Evolutionary conservation across 2,888 invertebrate species (phyloP).

Genomic region (Diarsia mendica): DNA sequence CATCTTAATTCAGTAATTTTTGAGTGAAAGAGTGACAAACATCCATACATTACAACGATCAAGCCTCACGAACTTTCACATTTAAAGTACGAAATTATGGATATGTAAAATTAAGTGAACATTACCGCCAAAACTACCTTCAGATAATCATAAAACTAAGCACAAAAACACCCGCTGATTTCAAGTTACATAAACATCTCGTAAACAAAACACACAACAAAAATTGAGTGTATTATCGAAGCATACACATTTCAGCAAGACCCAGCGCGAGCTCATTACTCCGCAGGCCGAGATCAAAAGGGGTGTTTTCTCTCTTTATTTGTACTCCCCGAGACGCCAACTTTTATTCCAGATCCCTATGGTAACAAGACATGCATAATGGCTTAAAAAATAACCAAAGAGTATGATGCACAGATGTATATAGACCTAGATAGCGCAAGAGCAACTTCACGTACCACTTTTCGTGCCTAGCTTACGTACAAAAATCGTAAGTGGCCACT

Average conservation of each 20-base stretch:
- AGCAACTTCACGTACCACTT: too few relatives aligned
- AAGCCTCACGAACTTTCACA: background rate
- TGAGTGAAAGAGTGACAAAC: background rate
- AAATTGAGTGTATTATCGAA: constrained; percentile 62
- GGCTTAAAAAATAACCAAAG: constrained; percentile 58
- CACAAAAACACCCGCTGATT: constrained; percentile 5
- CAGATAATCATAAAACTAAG: background rate
- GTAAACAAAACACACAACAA: constrained; percentile 42
- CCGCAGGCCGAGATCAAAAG: constrained; percentile 72
- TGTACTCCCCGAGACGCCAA: constrained; percentile 66
- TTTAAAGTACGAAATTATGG: background rate
- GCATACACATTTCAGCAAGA: constrained; percentile 44
- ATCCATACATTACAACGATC: background rate
- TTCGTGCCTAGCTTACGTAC: too few relatives aligned
- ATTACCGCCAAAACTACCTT: background rate
- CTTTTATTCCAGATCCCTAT: constrained; percentile 58
- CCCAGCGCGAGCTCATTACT: constrained; percentile 74
- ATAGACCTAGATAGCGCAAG: too few relatives aligned
- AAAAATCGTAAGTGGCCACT: too few relatives aligned
- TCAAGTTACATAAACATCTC: constrained; percentile 19
- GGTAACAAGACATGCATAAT: constrained; percentile 71
- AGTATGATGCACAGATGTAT: constrained; percentile 2
- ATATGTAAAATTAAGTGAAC: background rate
- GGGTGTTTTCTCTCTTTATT: constrained; percentile 75
- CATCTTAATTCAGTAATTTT: background rate